These are phyloP conservation scores for Trachemys scripta DNA, from an alignment of 2,113 vertebrate genomes.

Conservation along the genomic window DNA sequence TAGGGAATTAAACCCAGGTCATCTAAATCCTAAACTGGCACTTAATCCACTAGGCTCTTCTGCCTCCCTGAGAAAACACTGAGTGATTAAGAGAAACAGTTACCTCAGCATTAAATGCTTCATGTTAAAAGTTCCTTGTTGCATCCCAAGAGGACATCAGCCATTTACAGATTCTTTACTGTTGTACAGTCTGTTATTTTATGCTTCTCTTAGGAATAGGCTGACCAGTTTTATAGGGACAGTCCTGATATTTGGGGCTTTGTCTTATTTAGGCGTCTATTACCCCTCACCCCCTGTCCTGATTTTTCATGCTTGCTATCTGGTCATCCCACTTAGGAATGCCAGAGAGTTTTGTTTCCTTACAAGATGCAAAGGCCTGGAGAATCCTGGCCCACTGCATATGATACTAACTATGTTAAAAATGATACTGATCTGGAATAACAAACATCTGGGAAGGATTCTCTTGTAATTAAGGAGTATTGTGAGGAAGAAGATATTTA, in stretches of 20 bases:
- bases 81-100: background rate
- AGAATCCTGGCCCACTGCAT: rapidly evolving
- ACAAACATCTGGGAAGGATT: rapidly evolving
- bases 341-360: slow-evolving; percentile 1
- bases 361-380: background rate
- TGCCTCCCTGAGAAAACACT: background rate
- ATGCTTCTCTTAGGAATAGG: background rate
- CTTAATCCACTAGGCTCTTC: background rate
- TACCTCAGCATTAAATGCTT: background rate
- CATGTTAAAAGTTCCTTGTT: background rate
- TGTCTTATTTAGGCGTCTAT: too few species aligned
- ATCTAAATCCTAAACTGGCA: background rate
- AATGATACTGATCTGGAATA: background rate
- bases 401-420: background rate
- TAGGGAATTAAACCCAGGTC: slow-evolving; percentile 38
- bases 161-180: slow-evolving; percentile 8
- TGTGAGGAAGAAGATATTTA: rapidly evolving
- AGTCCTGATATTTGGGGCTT: too few species aligned
- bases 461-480: rapidly evolving
- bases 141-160: background rate
- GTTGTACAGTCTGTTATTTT: background rate
- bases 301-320: too few species aligned
- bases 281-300: too few species aligned
- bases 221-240: too few species aligned
- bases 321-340: background rate